These are phyloP conservation scores for Chrysotoxum bicinctum DNA, from an alignment of 2,888 invertebrate genomes.

Conservation along the genomic window DNA sequence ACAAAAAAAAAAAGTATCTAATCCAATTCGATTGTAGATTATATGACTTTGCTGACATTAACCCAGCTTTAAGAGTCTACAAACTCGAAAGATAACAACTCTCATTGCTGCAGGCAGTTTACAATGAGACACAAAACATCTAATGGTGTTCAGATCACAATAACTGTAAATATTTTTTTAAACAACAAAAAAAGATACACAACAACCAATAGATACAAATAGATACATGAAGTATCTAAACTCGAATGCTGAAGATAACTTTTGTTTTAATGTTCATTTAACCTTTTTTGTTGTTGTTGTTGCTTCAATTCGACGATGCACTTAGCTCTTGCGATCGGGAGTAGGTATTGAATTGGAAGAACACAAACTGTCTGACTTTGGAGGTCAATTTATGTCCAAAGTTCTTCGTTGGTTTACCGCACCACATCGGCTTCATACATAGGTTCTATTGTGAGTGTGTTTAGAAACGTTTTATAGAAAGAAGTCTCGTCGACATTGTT, in stretches of 20 bases:
- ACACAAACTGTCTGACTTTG: conserved; percentile 53
- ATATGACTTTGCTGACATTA: conserved; percentile 48
- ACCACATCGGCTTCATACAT: neutral
- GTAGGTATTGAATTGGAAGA: conserved; percentile 18
- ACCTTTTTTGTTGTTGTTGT: conserved; percentile 17
- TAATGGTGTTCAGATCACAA: conserved; percentile 59
- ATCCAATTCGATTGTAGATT: conserved; percentile 67
- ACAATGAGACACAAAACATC: conserved; percentile 3
- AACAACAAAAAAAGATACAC: neutral
- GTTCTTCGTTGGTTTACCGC: neutral
- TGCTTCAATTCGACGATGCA: neutral
- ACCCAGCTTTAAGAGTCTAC: conserved; percentile 11
- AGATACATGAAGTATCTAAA: conserved; percentile 58
- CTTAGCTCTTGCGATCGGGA: conserved; percentile 33
- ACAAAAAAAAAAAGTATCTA: conserved; percentile 43
- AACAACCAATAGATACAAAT: conserved; percentile 59
- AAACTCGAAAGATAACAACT: conserved; percentile 21
- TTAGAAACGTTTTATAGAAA: conserved; percentile 15
- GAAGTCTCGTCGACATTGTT: conserved; percentile 37
- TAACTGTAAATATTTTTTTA: conserved; percentile 63
- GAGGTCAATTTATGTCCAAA: conserved; percentile 60
- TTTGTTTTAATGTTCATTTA: conserved; percentile 51
- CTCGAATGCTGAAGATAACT: conserved; percentile 12
- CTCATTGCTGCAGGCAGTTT: conserved; percentile 29
- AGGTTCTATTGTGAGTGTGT: neutral